Percentiles rank a stretch among this genome's conserved stretches.
phyloP scores from a whole-genome alignment of 2,113 vertebrate species.

The Macaca nemestrina region DNA sequence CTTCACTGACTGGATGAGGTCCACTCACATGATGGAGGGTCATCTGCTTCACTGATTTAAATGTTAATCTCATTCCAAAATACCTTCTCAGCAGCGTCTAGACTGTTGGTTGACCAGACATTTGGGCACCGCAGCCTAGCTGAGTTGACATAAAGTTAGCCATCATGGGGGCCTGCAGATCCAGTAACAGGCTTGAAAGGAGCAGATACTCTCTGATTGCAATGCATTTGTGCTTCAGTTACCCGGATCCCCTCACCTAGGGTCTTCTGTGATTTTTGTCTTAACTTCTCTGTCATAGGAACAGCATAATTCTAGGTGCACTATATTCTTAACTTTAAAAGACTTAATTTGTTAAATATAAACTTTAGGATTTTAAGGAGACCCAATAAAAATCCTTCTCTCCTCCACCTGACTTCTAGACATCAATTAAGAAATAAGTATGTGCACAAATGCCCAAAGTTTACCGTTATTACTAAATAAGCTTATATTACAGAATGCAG shows the following conservation, averaged over 20 bases:
- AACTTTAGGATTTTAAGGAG: constrained; percentile 14
- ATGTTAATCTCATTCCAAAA: not conserved
- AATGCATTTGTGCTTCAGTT: not conserved
- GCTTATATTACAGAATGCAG: not conserved
- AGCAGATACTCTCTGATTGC: not conserved
- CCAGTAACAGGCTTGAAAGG: not conserved
- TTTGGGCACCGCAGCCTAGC: not conserved
- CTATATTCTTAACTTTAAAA: not conserved
- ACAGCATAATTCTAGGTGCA: not conserved
- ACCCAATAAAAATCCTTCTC: not conserved
- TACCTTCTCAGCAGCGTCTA: not conserved
- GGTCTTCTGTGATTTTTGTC: not conserved
- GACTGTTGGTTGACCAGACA: not conserved
- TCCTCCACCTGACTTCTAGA: not conserved
- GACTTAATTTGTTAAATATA: not conserved
- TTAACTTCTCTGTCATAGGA: not conserved
- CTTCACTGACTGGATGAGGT: not conserved
- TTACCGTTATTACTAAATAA: not conserved
- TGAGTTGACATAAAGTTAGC: not conserved
- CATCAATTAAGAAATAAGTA: not conserved
- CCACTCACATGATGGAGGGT: not conserved
- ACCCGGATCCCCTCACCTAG: not conserved
- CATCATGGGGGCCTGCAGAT: not conserved
- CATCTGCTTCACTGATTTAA: not conserved
- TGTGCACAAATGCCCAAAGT: not conserved